Evolutionary conservation across 2,888 invertebrate genomes (phyloP).

Genomic region (Drosophila paranaensis): DNA sequence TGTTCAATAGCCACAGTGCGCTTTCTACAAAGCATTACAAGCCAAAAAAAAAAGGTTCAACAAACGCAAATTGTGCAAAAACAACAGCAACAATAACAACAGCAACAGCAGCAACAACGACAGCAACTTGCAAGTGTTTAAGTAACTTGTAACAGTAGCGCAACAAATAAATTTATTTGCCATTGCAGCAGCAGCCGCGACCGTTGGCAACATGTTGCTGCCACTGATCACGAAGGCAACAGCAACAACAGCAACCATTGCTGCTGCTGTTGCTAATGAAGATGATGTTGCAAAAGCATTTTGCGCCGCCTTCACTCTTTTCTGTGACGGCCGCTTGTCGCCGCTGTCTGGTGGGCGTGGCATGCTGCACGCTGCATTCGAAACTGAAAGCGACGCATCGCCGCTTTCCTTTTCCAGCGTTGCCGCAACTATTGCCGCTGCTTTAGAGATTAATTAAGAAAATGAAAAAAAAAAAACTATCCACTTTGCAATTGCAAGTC

Average conservation of each 20-base stretch:
- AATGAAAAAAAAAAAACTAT: conserved; percentile 28
- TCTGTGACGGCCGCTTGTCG: conserved; percentile 47
- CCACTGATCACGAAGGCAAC: conserved; percentile 33
- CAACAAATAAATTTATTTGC: conserved; percentile 70
- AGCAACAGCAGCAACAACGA: conserved; percentile 18
- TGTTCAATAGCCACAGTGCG: conserved; percentile 48
- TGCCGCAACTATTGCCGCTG: conserved; percentile 35
- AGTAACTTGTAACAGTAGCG: conserved; percentile 76
- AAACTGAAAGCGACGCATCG: conserved; percentile 64
- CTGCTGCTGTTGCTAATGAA: conserved; percentile 60
- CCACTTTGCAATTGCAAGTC: conserved; percentile 44
- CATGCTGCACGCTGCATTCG: conserved; percentile 27
- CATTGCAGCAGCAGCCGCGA: conserved; percentile 53
- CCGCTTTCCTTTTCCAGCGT: conserved; percentile 67
- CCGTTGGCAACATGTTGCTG: conserved; percentile 61
- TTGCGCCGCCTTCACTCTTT: conserved; percentile 18
- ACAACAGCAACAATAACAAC: conserved; percentile 36
- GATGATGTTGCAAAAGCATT: conserved; percentile 73
- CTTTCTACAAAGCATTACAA: conserved; percentile 75
- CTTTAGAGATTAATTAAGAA: conserved; percentile 39
- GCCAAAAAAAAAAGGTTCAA: conserved; percentile 67
- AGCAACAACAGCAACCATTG: not conserved
- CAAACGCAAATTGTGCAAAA: conserved; percentile 79
- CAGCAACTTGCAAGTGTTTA: conserved; percentile 54
- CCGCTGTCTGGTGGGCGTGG: conserved; percentile 58